phyloP scores from a whole-genome alignment of 2,888 invertebrate genomes.

The Elegia similella region DNA sequence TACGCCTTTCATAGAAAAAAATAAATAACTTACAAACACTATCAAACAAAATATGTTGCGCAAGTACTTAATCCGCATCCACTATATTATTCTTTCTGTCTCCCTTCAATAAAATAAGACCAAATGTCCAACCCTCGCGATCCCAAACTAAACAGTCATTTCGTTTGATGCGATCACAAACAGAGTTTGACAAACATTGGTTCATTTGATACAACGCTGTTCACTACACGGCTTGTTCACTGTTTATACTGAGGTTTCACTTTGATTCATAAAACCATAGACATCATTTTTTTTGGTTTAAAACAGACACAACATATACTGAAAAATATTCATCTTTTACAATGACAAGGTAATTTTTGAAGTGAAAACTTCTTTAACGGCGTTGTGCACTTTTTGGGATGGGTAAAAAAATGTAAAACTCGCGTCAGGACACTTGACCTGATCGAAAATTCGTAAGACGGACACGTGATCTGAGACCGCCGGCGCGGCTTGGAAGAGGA shows the following conservation, averaged over 20 bases:
- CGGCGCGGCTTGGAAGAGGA: too few relatives aligned
- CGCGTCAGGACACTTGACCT: too few relatives aligned
- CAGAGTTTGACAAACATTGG: slow-evolving; percentile 8
- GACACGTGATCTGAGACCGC: too few relatives aligned
- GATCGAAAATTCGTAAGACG: too few relatives aligned
- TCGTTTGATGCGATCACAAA: slow-evolving; percentile 9
- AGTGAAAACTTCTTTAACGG: too few relatives aligned
- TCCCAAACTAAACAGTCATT: slow-evolving; percentile 7
- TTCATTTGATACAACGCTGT: slow-evolving; percentile 13
- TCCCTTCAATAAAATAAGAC: slow-evolving; percentile 1
- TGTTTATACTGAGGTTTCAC: background rate
- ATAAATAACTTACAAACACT: background rate
- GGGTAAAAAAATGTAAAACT: too few relatives aligned
- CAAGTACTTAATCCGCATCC: background rate
- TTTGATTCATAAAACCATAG: too few relatives aligned
- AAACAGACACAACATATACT: too few relatives aligned
- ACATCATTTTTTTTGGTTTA: background rate
- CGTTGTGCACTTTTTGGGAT: too few relatives aligned
- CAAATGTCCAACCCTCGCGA: slow-evolving; percentile 1
- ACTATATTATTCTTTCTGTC: background rate
- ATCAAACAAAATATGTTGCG: background rate
- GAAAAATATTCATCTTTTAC: too few relatives aligned
- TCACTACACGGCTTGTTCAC: slow-evolving; percentile 5
- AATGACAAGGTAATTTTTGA: too few relatives aligned
- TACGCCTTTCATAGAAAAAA: too few relatives aligned